phyloP scores from a whole-genome alignment of 1,140 invertebrate species.

The Orussus abietinus region DNA sequence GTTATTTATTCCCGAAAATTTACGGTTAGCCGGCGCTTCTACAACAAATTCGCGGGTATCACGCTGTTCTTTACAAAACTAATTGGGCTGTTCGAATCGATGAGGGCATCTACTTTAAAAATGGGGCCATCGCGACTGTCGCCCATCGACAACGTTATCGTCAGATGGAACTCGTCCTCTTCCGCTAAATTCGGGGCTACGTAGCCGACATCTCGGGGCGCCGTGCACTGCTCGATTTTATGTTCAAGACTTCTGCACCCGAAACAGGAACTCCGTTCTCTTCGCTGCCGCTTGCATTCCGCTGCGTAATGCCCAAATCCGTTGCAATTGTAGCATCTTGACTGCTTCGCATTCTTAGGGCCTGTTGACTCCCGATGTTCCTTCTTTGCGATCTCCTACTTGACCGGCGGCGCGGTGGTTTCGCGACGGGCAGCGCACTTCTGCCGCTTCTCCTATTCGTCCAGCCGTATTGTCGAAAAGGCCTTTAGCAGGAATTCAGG shows the following conservation, averaged over 20 bases:
- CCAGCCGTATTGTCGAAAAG: no score
- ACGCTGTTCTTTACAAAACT: slow-evolving; percentile 13
- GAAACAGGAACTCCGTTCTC: slow-evolving; percentile 20
- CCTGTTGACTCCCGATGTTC: background rate
- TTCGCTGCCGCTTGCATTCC: slow-evolving; percentile 8
- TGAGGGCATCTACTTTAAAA: background rate
- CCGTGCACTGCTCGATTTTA: background rate
- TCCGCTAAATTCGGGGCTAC: background rate
- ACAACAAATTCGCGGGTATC: background rate
- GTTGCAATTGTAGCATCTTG: background rate
- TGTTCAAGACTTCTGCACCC: slow-evolving; percentile 17
- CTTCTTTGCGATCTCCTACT: background rate
- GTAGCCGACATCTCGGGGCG: background rate
- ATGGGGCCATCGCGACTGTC: no score
- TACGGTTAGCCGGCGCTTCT: background rate
- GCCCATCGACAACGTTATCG: background rate
- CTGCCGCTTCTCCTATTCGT: slow-evolving; percentile 6
- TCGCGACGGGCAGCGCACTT: background rate
- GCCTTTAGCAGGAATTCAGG: no score
- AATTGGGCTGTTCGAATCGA: slow-evolving; percentile 8
- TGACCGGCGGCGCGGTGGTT: background rate
- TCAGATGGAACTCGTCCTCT: slow-evolving; percentile 3
- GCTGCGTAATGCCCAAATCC: slow-evolving; percentile 1
- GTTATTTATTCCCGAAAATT: slow-evolving; percentile 7
- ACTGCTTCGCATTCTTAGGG: background rate